Percentiles rank a stretch among this genome's conserved stretches.
Evolutionary conservation across 2,797 vertebrate species (phyloP).

Genomic region (Cyclura pinguis): DNA sequence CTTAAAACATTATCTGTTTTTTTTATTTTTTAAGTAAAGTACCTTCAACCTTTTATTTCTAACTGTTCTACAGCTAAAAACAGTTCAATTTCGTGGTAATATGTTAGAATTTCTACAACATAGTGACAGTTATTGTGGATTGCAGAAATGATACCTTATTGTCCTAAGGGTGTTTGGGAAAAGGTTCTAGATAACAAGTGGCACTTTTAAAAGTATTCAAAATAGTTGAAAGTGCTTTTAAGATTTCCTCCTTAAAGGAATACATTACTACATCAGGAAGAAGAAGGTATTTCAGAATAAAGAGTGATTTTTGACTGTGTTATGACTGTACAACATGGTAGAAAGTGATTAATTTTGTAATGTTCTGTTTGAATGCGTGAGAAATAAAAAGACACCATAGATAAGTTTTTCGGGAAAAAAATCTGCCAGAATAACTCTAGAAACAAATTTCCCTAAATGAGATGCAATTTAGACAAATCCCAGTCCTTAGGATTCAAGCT

Average conservation of each 20-base stretch:
- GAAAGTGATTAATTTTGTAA: not conserved
- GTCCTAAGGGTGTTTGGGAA: slow-evolving; percentile 22
- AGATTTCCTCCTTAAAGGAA: slow-evolving; percentile 55
- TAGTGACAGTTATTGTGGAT: slow-evolving; percentile 25
- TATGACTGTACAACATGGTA: slow-evolving; percentile 49
- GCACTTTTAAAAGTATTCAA: slow-evolving; percentile 59
- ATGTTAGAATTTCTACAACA: not conserved
- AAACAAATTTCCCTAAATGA: slow-evolving; percentile 30
- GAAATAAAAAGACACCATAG: slow-evolving; percentile 57
- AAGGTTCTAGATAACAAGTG: slow-evolving; percentile 53
- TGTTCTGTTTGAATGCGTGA: slow-evolving; percentile 50
- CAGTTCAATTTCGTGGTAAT: slow-evolving; percentile 46
- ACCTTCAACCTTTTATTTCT: not conserved
- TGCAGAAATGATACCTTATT: slow-evolving; percentile 30
- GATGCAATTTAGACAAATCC: not conserved
- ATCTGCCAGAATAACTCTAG: rapidly evolving
- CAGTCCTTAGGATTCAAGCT: not conserved
- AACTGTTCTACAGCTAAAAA: not conserved
- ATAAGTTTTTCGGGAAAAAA: slow-evolving; percentile 11
- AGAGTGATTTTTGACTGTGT: slow-evolving; percentile 30
- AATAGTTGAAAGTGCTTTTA: slow-evolving; percentile 49
- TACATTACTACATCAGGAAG: slow-evolving; percentile 43
- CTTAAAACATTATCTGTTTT: slow-evolving; percentile 44
- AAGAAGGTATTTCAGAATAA: slow-evolving; percentile 52
- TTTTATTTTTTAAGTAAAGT: not conserved